Base-by-base conservation (phyloP, 2,113 vertebrate genomes). In the Myanophis thanlyinensis region DNA sequence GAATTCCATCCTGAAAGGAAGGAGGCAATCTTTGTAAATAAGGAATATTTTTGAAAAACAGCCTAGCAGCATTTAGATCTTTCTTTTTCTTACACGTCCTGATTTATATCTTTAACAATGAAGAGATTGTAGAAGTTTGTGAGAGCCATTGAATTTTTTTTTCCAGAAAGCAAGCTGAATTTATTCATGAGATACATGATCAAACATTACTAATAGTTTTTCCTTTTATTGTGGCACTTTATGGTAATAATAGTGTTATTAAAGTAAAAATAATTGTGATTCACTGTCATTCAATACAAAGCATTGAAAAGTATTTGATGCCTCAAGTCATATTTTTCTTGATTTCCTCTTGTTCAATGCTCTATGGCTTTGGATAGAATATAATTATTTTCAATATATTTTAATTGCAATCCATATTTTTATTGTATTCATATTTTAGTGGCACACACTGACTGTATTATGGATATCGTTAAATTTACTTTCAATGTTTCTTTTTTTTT, bases 281-380 rank as follows among this genome's bases (percentile, higher is more conserved):
- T 46, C 89, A 35, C 15, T 89, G 35, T 91, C 2, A 22, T 35
- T 22, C 7, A 80, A 9, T 44, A 44, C 18, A 80, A 80, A 67
- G 20, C n/a, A 15, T 44, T 88, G 46, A 89, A 88, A 86, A 93
- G 23, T 3, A 35, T 89, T 27, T 6, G 40, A 23, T 44, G 53
- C 7, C 27, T 94, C 23, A 87, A 56, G 35, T 88, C 62, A 56
- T 93, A 95, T 93, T 91, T 91, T 56, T 91, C 52, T 47, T 89
- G 44, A n/a, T 18, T 91, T 73, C 52, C 56, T 93, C 94, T 73
- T 12, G 87, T 89, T 59, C 0, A 0, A 89, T 73, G 59, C 90
- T 94, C 2, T 91, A 35, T 92, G 9, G 0, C 2, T 91, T 90
- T 88, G 80, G 51, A 25, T 88, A 80, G 85, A 93, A 91, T 0